Evolutionary conservation across 2,113 vertebrate genomes (phyloP).

Genomic region (Rhea pennata): DNA sequence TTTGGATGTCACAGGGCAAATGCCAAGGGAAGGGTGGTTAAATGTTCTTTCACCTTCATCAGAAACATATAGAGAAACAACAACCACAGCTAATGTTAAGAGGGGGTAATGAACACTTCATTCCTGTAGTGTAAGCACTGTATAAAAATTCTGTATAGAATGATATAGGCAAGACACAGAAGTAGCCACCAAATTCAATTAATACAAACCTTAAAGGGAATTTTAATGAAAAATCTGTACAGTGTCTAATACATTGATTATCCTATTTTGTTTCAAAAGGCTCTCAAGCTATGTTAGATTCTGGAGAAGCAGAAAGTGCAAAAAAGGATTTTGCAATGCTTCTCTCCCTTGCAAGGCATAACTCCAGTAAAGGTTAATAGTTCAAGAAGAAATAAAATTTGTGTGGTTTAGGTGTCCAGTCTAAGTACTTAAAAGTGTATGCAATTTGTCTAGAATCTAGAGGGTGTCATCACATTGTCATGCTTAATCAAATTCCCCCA

Average conservation of each 20-base stretch:
- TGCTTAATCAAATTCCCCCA: neutral
- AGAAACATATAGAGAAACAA: neutral
- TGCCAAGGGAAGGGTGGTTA: conserved; percentile 17
- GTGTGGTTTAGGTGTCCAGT: fast-evolving
- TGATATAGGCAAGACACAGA: neutral
- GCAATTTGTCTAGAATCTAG: neutral
- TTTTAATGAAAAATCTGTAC: neutral
- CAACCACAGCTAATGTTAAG: neutral
- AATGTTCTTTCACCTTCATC: neutral
- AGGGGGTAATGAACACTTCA: neutral
- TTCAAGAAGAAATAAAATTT: neutral
- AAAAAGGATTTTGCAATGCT: neutral
- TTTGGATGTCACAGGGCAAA: neutral
- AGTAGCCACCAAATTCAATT: neutral
- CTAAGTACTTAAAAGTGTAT: neutral
- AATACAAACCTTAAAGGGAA: neutral
- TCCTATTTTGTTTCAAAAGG: neutral
- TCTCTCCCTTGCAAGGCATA: neutral
- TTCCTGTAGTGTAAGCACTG: fast-evolving
- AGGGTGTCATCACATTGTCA: neutral
- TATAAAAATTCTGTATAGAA: neutral
- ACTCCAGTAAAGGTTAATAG: neutral
- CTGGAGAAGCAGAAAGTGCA: neutral
- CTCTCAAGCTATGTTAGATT: neutral
- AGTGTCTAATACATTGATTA: neutral